Evolutionary conservation across 2,888 invertebrate genomes (phyloP).

Genomic region (Drosophila longiperda): DNA sequence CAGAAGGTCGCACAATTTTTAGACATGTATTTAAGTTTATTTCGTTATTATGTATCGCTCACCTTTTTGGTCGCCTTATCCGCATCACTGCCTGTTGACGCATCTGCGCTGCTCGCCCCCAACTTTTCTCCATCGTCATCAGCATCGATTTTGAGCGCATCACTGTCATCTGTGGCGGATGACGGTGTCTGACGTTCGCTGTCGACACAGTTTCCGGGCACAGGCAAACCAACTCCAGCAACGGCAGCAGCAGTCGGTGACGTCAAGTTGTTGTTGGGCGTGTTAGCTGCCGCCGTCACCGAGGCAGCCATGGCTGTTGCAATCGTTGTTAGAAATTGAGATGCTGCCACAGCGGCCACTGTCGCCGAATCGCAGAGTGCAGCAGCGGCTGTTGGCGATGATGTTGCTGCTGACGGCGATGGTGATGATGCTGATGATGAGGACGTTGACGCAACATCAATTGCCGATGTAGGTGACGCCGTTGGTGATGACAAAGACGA

Average conservation of each 20-base stretch:
- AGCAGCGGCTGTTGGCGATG: slow-evolving; percentile 37
- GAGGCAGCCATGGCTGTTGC: slow-evolving; percentile 76
- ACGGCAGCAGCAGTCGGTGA: slow-evolving; percentile 44
- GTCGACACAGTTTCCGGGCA: slow-evolving; percentile 39
- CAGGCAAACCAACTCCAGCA: slow-evolving; percentile 41
- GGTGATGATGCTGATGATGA: slow-evolving; percentile 62
- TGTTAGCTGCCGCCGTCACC: slow-evolving; percentile 80
- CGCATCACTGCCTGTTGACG: slow-evolving; percentile 42
- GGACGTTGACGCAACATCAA: slow-evolving; percentile 67
- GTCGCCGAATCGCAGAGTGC: slow-evolving; percentile 74
- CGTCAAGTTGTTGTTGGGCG: slow-evolving; percentile 48
- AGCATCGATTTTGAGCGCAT: slow-evolving; percentile 37
- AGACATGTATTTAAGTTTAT: neutral
- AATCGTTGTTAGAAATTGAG: slow-evolving; percentile 79
- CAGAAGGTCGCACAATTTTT: slow-evolving; percentile 3
- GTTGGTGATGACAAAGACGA: slow-evolving; percentile 63
- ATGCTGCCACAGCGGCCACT: slow-evolving; percentile 83
- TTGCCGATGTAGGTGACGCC: slow-evolving; percentile 62
- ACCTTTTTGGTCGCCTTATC: slow-evolving; percentile 71
- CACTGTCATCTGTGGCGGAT: slow-evolving; percentile 47
- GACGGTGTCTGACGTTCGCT: slow-evolving; percentile 39
- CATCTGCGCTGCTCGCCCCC: slow-evolving; percentile 33
- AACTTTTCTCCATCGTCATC: slow-evolving; percentile 24
- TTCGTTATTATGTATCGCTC: neutral
- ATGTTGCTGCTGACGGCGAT: slow-evolving; percentile 31